phyloP scores from a whole-genome alignment of 2,888 invertebrate genomes.

The Onthophagus sagittarius region DNA sequence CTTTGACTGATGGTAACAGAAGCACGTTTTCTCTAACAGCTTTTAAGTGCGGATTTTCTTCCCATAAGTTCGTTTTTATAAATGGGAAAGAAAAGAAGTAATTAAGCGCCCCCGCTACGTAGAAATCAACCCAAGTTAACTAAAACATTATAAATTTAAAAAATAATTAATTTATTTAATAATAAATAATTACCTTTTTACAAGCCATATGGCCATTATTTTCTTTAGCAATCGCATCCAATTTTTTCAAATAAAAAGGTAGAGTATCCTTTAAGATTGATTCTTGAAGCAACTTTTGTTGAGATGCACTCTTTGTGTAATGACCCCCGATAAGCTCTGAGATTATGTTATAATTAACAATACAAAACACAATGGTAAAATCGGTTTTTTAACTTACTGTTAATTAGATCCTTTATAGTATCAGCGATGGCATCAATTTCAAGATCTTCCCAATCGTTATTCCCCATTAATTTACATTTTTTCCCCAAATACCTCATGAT shows the following conservation, averaged over 20 bases:
- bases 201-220: conserved; percentile 55
- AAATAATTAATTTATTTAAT: too few species aligned
- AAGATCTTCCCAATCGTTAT: conserved; percentile 53
- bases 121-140: conserved; percentile 10
- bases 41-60: neutral
- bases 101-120: neutral
- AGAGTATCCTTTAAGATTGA: conserved; percentile 49
- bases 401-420: conserved; percentile 56
- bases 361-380: neutral
- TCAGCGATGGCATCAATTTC: conserved; percentile 59
- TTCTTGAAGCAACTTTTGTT: conserved; percentile 50
- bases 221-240: conserved; percentile 54
- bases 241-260: conserved; percentile 55
- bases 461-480: conserved; percentile 54
- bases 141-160: neutral
- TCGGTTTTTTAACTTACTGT: neutral
- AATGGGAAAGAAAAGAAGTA: neutral
- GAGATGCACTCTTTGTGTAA: conserved; percentile 53
- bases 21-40: neutral
- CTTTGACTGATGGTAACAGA: neutral
- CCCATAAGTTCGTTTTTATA: neutral
- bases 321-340: conserved; percentile 53
- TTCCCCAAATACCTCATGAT: conserved; percentile 60
- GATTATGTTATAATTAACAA: conserved; percentile 9
- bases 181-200: conserved; percentile 31